Conservation (phyloP, 2,113 vertebrate genomes). For the Neolamprologus kungweensis region DNA sequence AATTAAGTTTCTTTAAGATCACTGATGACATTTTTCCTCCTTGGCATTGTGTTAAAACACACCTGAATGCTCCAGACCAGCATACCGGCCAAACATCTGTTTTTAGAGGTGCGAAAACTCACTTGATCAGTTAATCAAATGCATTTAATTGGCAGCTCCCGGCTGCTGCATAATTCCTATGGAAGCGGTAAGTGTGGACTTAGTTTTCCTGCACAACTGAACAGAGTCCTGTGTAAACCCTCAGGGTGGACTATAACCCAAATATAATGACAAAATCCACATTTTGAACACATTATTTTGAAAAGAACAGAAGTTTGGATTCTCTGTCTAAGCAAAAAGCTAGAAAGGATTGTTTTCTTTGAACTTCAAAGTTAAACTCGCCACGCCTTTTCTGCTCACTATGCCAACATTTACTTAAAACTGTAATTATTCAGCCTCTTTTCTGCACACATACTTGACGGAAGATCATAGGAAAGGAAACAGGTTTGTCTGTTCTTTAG, state of each 20-base stretch:
- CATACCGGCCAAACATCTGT: not conserved
- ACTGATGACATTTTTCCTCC: not conserved
- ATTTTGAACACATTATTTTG: not conserved
- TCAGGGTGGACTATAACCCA: not conserved
- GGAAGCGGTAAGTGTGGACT: not conserved
- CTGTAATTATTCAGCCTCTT: not conserved
- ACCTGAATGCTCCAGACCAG: not conserved
- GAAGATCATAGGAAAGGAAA: not conserved
- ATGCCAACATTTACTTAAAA: not conserved
- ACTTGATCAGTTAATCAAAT: not conserved
- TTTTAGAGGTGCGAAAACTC: not conserved
- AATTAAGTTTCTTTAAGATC: not conserved
- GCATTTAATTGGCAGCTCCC: not conserved
- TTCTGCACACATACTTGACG: not conserved
- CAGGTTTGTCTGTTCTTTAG: not conserved
- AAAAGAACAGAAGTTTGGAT: not conserved
- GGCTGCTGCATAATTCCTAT: not conserved
- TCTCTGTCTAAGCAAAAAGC: not conserved
- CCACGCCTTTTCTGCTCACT: not conserved
- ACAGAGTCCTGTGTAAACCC: not conserved
- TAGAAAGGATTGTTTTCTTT: not conserved
- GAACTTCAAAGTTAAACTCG: not conserved
- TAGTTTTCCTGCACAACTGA: not conserved
- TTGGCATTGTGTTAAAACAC: not conserved
- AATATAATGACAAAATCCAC: not conserved